Conservation (phyloP, 2,888 invertebrate genomes). For the Oligia fasciuncula region DNA sequence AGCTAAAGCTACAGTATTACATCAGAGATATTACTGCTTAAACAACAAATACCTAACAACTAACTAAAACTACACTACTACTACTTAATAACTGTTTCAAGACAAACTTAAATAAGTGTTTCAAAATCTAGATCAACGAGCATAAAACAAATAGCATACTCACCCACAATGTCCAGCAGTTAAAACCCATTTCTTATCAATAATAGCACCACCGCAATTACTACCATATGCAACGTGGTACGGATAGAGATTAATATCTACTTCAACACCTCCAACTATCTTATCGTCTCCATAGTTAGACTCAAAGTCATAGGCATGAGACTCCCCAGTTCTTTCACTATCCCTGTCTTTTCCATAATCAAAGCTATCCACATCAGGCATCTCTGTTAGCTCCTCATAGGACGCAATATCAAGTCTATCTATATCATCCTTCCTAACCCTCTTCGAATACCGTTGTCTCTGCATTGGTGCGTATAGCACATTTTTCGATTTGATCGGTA, state of each 20-base stretch:
- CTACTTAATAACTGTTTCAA: not conserved
- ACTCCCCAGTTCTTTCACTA: constrained; percentile 44
- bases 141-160: constrained; percentile 58
- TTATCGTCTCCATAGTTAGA: constrained; percentile 77
- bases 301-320: constrained; percentile 54
- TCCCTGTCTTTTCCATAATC: constrained; percentile 73
- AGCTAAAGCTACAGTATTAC: not conserved
- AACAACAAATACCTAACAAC: not conserved
- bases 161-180: constrained; percentile 89
- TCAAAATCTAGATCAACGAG: not conserved
- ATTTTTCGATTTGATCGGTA: constrained; percentile 57
- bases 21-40: not conserved
- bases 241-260: constrained; percentile 84
- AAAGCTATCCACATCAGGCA: constrained; percentile 78
- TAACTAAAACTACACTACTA: too few species aligned
- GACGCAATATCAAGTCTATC: constrained; percentile 77
- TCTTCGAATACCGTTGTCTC: constrained; percentile 38
- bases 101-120: not conserved
- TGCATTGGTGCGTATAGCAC: constrained; percentile 43
- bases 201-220: constrained; percentile 86
- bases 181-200: constrained; percentile 82
- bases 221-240: constrained; percentile 85
- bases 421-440: constrained; percentile 51
- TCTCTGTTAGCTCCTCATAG: constrained; percentile 79
- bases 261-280: constrained; percentile 85